Percentiles rank a stretch among this genome's conserved stretches.
phyloP scores from a whole-genome alignment of 1,140 invertebrate species.

The Mya arenaria region DNA sequence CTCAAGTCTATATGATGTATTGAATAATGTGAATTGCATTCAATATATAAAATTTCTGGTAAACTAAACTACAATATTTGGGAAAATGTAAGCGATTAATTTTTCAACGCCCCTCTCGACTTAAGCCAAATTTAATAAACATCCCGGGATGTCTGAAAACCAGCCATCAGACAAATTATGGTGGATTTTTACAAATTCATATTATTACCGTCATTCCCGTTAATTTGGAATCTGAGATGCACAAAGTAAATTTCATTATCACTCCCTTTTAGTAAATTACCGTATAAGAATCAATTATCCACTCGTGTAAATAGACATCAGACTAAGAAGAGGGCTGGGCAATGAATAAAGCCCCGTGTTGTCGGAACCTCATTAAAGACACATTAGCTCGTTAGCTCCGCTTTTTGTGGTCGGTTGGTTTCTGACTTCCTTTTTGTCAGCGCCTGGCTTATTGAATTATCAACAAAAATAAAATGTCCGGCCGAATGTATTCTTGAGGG shows the following conservation, averaged over 20 bases:
- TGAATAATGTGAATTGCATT: too few relatives aligned
- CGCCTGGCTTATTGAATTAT: not conserved
- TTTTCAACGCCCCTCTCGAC: too few relatives aligned
- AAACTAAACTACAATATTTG: too few relatives aligned
- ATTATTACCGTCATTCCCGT: conserved; percentile 28
- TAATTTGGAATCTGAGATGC: conserved; percentile 53
- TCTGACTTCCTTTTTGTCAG: not conserved
- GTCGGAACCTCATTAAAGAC: conserved; percentile 10
- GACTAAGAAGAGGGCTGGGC: not conserved
- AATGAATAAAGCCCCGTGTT: conserved; percentile 1
- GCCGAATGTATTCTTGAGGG: too few relatives aligned
- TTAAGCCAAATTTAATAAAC: too few relatives aligned
- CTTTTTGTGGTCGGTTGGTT: not conserved
- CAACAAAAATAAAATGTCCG: not conserved
- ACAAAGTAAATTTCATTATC: conserved; percentile 56
- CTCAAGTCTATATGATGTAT: too few relatives aligned
- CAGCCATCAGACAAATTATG: conserved; percentile 26
- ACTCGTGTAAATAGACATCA: not conserved
- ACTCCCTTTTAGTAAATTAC: conserved; percentile 50
- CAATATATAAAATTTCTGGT: too few relatives aligned
- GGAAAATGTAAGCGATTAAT: too few relatives aligned
- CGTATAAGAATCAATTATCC: conserved; percentile 53
- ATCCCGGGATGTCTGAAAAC: too few relatives aligned
- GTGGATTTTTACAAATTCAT: conserved; percentile 37
- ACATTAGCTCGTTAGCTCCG: conserved; percentile 45